Conservation (phyloP, 2,888 invertebrate species). For the Strigamia maritima region DNA sequence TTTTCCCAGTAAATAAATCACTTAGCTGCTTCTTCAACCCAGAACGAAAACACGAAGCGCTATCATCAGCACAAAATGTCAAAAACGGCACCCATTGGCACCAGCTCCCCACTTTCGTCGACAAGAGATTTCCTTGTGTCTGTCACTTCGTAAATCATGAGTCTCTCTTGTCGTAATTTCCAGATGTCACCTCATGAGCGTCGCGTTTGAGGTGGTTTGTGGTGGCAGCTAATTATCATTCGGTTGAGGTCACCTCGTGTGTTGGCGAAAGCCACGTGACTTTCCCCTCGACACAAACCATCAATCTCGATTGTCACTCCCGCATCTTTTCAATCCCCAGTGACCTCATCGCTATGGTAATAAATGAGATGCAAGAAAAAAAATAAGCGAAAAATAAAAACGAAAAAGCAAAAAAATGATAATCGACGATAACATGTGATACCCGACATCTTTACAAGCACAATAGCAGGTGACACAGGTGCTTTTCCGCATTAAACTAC, state of each 20-base stretch:
- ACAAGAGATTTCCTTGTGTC: conserved; percentile 32
- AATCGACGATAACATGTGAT: neutral
- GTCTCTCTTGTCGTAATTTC: conserved; percentile 26
- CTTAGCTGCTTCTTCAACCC: neutral
- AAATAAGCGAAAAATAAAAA: neutral
- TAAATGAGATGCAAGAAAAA: neutral
- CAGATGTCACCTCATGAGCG: conserved; percentile 27
- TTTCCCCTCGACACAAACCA: conserved; percentile 18
- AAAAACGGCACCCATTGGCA: conserved; percentile 11
- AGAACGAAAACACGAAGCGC: neutral
- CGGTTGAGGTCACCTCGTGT: conserved; percentile 29
- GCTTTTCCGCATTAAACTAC: neutral
- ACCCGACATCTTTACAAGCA: neutral
- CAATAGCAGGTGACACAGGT: conserved; percentile 8
- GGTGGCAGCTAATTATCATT: conserved; percentile 34
- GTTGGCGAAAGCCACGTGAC: conserved; percentile 27
- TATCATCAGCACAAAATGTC: conserved; percentile 18
- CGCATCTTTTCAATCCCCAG: neutral
- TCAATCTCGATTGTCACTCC: conserved; percentile 30
- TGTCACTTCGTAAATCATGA: conserved; percentile 26
- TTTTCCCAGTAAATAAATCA: neutral
- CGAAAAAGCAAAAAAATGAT: neutral
- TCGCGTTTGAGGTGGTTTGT: conserved; percentile 26
- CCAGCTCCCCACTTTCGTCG: neutral
- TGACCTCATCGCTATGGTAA: neutral